Base-by-base conservation (phyloP, 2,888 invertebrate genomes). In the Catocala sponsa region DNA sequence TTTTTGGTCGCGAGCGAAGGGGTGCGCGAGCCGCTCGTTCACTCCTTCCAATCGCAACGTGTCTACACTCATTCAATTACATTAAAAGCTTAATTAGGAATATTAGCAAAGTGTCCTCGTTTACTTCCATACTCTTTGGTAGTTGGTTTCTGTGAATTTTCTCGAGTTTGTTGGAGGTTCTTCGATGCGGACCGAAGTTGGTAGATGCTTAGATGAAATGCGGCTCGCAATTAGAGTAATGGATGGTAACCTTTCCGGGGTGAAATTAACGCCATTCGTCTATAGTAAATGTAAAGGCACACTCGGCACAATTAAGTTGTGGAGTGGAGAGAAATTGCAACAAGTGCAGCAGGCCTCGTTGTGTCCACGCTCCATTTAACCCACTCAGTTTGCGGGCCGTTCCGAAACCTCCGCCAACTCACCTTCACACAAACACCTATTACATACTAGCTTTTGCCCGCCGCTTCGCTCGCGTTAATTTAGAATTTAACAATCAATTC, bases 21-120 rank as follows among this genome's bases (percentile, higher is more conserved):
- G 88, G 85, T 86, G 83, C 75, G 79, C 59, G 59, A 43, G 47
- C 49, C 76, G 72, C 77, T 85, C 79, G 76, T 72, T 80, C 79
- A 79, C 81, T 81, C 80, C 82, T 86, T 86, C 83, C 82, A 86
- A 87, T 87, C 83, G 81, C 86, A 86, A 90, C 88, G 86, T 89
- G 89, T 91, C 91, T 89, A 88, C 84, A 87, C 87, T 90, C 86
- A 89, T 92, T 91, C 90, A 93, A 94, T 94, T 94, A 92, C 90
- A 90, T 93, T 93, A 92, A 93, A 91, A 92, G 91, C 91, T 91
- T 91, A 93, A 93, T 94, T 92, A 93, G 89, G 89, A 89, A 91
- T 92, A 93, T 93, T 91, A 91, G 87, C 85, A 78, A 89, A 91
- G 87, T 88, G 85, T 89, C 88, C 85, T 89, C 88, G 86, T 88